Conservation (phyloP, 2,797 vertebrate species). For the Sebastes hubbsi region DNA sequence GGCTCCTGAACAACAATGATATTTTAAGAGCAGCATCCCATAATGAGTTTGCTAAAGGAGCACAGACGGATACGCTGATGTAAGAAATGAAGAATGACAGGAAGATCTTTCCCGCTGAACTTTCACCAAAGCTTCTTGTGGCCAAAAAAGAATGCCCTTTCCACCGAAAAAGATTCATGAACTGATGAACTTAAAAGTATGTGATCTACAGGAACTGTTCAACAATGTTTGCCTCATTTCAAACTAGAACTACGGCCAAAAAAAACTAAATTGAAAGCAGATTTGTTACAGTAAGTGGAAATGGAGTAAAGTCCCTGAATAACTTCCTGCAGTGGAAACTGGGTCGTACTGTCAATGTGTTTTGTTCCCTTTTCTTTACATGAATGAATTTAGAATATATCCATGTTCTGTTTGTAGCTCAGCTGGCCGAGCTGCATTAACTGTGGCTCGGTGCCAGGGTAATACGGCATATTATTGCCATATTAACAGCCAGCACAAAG, state of each 20-base stretch:
- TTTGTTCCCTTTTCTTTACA: conserved; percentile 4
- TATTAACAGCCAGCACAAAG: conserved; percentile 31
- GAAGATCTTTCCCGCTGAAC: not conserved
- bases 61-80: not conserved
- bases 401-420: conserved; percentile 4
- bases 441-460: conserved; percentile 25
- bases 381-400: not conserved
- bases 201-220: not conserved
- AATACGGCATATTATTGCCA: conserved; percentile 26
- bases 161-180: not conserved
- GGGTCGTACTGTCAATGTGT: not conserved
- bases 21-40: not conserved
- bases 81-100: not conserved
- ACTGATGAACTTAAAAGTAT: not conserved
- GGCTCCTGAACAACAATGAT: not conserved
- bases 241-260: not conserved
- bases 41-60: not conserved
- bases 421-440: conserved; percentile 12
- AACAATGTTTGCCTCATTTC: conserved; percentile 6
- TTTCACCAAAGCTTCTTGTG: not conserved
- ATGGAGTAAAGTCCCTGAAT: not conserved
- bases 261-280: conserved; percentile 11
- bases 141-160: too few species aligned
- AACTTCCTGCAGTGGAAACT: not conserved
- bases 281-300: not conserved